Evolutionary conservation across 2,113 vertebrate species (phyloP).

Genomic region (Theristicus caerulescens): DNA sequence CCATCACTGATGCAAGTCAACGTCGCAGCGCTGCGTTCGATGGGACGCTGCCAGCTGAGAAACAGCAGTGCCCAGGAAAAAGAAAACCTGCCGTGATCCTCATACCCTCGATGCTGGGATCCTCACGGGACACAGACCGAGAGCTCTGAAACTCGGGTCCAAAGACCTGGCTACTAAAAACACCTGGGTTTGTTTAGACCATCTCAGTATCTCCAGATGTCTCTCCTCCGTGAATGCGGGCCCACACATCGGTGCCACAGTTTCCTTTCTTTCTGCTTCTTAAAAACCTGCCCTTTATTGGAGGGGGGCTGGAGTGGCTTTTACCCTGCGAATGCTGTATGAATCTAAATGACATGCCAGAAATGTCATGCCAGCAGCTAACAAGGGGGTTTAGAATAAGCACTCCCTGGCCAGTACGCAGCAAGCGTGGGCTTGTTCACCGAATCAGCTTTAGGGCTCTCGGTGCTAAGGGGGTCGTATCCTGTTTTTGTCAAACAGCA

Average conservation of each 20-base stretch:
- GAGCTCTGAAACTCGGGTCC: not conserved
- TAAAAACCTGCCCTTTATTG: not conserved
- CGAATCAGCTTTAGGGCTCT: not conserved
- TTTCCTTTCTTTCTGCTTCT: not conserved
- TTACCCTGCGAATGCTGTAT: not conserved
- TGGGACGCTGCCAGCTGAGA: not conserved
- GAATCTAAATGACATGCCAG: not conserved
- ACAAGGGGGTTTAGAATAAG: not conserved
- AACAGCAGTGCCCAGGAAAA: not conserved
- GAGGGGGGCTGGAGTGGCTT: not conserved
- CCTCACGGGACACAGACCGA: not conserved
- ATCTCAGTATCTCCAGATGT: not conserved
- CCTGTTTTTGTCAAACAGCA: not conserved
- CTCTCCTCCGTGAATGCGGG: not conserved
- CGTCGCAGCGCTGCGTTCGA: not conserved
- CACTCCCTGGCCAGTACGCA: not conserved
- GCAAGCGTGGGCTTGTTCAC: not conserved
- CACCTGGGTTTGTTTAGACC: not conserved
- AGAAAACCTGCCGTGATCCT: not conserved
- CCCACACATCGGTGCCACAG: rapidly evolving
- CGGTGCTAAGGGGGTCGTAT: not conserved
- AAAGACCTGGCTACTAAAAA: not conserved
- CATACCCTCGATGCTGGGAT: rapidly evolving
- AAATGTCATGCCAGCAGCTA: not conserved
- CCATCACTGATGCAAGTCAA: not conserved